These are phyloP conservation scores for Lutra lutra DNA, from an alignment of 2,797 vertebrate species.

Conservation along the genomic window DNA sequence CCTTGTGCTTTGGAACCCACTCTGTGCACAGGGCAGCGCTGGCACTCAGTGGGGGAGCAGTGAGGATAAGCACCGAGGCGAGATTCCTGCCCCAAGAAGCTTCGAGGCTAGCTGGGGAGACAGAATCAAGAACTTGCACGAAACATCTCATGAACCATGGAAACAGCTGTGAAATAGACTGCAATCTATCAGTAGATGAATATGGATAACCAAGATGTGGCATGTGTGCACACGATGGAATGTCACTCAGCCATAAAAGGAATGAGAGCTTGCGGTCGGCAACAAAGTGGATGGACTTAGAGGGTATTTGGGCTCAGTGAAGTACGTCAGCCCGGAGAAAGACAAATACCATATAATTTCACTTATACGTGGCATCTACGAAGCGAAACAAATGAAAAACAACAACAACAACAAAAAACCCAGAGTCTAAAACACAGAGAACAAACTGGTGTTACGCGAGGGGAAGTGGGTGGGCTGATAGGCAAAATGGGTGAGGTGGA, in stretches of 20 bases:
- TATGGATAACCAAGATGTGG: background rate
- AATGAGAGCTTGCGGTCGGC: background rate
- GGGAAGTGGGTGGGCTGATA: background rate
- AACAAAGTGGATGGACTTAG: background rate
- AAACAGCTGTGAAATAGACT: background rate
- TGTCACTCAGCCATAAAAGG: background rate
- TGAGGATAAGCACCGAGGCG: rapidly evolving
- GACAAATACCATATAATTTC: background rate
- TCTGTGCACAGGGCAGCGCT: background rate
- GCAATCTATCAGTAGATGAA: background rate
- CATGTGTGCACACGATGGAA: background rate
- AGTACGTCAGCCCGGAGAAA: background rate
- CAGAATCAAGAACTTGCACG: background rate
- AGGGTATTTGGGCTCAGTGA: background rate
- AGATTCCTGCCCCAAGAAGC: background rate
- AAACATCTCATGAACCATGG: background rate
- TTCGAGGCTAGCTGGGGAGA: background rate
- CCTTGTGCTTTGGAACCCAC: background rate
- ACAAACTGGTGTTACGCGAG: background rate
- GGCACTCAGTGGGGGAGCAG: background rate
- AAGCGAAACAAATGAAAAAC: background rate
- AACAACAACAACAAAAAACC: background rate
- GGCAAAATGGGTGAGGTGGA: background rate
- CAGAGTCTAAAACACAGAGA: background rate
- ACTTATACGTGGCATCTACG: background rate